These are phyloP conservation scores for Autographa pulchrina DNA, from an alignment of 2,888 invertebrate genomes.

Conservation along the genomic window DNA sequence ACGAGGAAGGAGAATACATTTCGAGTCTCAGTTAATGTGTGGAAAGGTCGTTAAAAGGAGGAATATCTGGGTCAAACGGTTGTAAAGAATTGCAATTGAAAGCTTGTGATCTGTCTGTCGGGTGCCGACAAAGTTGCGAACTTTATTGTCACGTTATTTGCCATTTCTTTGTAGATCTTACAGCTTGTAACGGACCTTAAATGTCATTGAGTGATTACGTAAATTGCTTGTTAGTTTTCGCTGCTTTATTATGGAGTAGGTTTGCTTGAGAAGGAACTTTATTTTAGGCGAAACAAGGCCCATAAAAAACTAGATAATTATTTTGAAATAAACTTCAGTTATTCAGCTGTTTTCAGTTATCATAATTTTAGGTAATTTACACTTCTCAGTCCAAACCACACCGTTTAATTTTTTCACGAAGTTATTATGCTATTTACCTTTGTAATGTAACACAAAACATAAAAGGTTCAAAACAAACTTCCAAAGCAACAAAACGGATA, in stretches of 20 bases:
- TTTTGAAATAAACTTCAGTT: too few species aligned
- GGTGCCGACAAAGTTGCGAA: neutral
- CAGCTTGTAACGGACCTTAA: neutral
- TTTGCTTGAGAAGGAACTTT: too few species aligned
- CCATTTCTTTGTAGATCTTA: neutral
- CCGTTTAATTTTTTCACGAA: too few species aligned
- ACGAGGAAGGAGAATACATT: constrained; percentile 38
- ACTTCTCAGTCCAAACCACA: too few species aligned
- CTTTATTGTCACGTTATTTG: neutral
- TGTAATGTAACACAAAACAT: neutral
- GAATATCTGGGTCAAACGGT: constrained; percentile 41
- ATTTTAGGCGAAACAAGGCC: too few species aligned
- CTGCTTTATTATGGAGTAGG: too few species aligned
- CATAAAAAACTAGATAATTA: too few species aligned
- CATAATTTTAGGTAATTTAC: too few species aligned
- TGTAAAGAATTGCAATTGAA: constrained; percentile 1
- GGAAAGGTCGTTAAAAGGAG: constrained; percentile 21
- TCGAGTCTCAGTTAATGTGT: constrained; percentile 31
- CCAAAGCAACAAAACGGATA: neutral
- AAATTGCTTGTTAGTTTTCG: too few species aligned
- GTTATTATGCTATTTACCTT: neutral
- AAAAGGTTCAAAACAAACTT: neutral
- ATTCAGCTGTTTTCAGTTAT: too few species aligned
- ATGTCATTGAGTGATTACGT: neutral
- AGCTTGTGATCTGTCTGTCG: neutral